Conservation (phyloP, 2,888 invertebrate species). For the Ophion ventricosus region DNA sequence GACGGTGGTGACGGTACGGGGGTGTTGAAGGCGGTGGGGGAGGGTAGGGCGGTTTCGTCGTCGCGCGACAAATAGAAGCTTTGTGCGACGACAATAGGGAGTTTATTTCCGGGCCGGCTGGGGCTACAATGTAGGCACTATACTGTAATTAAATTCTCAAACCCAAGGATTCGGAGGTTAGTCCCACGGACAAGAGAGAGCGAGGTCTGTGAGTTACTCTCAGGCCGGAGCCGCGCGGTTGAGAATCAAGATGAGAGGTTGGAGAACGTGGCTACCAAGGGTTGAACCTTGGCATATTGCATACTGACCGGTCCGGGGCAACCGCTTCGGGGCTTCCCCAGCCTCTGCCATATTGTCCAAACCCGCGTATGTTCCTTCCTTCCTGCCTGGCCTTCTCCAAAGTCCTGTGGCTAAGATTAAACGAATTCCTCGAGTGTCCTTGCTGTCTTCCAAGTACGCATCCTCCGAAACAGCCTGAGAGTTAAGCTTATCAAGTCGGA, state of each 20-base stretch:
- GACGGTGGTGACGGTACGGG: neutral
- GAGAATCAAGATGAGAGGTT: conserved; percentile 60
- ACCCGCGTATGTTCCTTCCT: conserved; percentile 65
- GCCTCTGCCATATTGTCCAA: conserved; percentile 79
- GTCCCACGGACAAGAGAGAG: conserved; percentile 66
- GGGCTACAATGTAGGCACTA: conserved; percentile 83
- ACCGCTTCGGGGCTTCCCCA: conserved; percentile 71
- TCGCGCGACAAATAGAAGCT: conserved; percentile 82
- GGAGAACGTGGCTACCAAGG: conserved; percentile 62
- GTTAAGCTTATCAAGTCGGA: neutral
- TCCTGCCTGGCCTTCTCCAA: conserved; percentile 58
- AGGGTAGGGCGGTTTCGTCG: conserved; percentile 55
- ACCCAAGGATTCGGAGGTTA: conserved; percentile 81
- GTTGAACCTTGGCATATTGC: conserved; percentile 82
- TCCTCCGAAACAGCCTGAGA: neutral
- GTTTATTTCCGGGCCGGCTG: conserved; percentile 83
- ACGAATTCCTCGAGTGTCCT: conserved; percentile 74
- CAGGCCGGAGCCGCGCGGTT: conserved; percentile 53
- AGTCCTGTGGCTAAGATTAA: conserved; percentile 74
- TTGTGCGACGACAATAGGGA: conserved; percentile 83
- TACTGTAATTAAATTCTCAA: conserved; percentile 83
- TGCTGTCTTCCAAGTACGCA: conserved; percentile 45
- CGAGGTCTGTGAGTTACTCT: conserved; percentile 47
- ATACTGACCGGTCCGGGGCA: conserved; percentile 79
- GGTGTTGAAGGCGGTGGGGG: conserved; percentile 40